Evolutionary conservation across 2,888 invertebrate genomes (phyloP), one percentile per base, ranked within the genome.

Genomic region (Amphipyra berbera): DNA sequence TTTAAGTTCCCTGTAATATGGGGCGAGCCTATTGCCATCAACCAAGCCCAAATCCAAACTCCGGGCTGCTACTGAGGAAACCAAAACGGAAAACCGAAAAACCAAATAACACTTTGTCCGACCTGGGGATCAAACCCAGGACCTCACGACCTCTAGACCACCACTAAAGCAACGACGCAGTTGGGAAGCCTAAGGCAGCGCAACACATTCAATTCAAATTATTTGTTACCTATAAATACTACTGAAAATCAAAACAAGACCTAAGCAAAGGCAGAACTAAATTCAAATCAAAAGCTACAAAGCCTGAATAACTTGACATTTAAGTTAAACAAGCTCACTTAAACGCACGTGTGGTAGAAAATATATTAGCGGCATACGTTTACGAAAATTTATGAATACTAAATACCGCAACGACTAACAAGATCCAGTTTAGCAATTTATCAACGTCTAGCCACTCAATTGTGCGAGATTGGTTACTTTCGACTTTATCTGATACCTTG

Each of bases 401-500:
- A 80, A 81, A 81, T 78, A 79, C 68, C 58, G 61, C 65, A 56
- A 38, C 70, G 57, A 67, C 72, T 73, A 74, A 79, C 79, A 68
- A 78, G 75, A 81, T 76, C 77, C 68, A 75, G 75, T 77, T 78
- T 64, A 61, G 56, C 66, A 67, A 84, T 83, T 79, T 82, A 82
- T 84, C 82, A 76, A 73, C 55, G 84, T 81, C 84, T 46, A 58
- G 62, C 35, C 74, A 78, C 75, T 72, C 75, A 76, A 74, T 79
- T 79, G 76, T 71, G 63, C 73, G 71, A 73, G 81, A 78, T 73
- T 73, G 73, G 68, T 68, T 67, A 75, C 81, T 81, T 76, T 74
- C 77, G 59, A 76, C 68, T 75, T 72, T 82, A 82, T 83, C 82
- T 56, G 63, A 82, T 84, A 82, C 71, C 79, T 78, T 62, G 78